phyloP scores from a whole-genome alignment of 2,888 invertebrate genomes.

The Sminthurinus aureus region DNA sequence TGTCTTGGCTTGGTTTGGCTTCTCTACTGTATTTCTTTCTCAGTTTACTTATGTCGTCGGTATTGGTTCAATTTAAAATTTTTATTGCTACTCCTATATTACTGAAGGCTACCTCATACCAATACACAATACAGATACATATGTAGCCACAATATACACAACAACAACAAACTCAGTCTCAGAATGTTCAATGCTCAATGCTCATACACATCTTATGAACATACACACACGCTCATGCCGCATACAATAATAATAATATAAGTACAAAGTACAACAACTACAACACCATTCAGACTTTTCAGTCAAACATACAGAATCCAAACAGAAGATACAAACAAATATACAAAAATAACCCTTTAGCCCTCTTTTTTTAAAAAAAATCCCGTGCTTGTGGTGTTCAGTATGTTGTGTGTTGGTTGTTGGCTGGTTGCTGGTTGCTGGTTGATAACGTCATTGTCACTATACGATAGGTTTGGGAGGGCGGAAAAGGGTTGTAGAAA shows the following conservation, averaged over 20 bases:
- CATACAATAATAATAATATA: too few species aligned
- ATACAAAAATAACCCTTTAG: background rate
- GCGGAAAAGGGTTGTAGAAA: background rate
- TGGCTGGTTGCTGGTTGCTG: background rate
- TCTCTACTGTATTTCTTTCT: background rate
- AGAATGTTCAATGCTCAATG: too few species aligned
- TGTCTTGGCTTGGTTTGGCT: too few species aligned
- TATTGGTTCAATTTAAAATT: slow-evolving; percentile 26
- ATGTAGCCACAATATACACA: background rate
- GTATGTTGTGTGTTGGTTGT: background rate
- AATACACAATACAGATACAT: background rate
- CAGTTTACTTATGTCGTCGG: background rate
- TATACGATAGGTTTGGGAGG: background rate
- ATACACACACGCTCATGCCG: background rate
- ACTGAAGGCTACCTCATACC: too few species aligned
- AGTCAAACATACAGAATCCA: background rate
- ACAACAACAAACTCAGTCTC: background rate
- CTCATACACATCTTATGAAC: background rate
- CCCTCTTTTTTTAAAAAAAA: background rate
- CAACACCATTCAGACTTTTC: background rate
- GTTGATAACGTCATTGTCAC: background rate
- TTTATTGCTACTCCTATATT: background rate
- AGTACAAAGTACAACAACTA: background rate
- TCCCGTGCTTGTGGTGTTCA: too few species aligned
- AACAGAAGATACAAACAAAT: slow-evolving; percentile 7